These are phyloP conservation scores for Phyllopteryx taeniolatus DNA, from an alignment of 2,113 vertebrate species.

Conservation along the genomic window DNA sequence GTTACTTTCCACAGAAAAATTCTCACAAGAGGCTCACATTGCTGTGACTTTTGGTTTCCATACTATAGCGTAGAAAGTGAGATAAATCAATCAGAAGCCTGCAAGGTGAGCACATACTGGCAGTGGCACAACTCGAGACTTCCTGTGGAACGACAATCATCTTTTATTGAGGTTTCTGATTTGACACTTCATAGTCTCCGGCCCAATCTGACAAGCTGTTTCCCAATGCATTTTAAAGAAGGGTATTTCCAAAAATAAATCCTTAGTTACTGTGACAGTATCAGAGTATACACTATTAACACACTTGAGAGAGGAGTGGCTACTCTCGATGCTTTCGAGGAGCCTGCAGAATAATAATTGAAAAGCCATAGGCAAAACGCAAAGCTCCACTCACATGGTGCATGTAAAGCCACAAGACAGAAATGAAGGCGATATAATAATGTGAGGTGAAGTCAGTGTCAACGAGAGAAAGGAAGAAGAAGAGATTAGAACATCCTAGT, in stretches of 20 bases:
- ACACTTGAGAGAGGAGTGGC: background rate
- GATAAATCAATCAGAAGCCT: constrained; percentile 38
- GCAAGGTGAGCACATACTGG: constrained; percentile 40
- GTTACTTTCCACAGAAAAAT: background rate
- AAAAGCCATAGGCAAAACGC: constrained; percentile 7
- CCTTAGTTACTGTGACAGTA: background rate
- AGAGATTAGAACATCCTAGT: constrained; percentile 10
- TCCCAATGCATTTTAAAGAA: constrained; percentile 6
- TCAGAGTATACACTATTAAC: background rate
- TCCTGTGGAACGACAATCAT: constrained; percentile 24
- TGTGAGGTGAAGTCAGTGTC: constrained; percentile 3
- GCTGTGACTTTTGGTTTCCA: background rate
- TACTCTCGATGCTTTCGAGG: constrained; percentile 18
- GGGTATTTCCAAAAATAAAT: constrained; percentile 28
- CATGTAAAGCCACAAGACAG: background rate
- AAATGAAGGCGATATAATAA: background rate
- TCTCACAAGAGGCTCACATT: background rate
- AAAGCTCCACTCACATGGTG: background rate
- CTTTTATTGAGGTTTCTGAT: constrained; percentile 28
- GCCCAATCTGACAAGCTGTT: background rate
- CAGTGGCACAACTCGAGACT: constrained; percentile 23
- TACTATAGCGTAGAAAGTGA: constrained; percentile 9
- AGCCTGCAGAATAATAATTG: constrained; percentile 9
- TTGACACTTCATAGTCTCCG: constrained; percentile 1
- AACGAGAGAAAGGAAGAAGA: background rate